phyloP scores from a whole-genome alignment of 2,113 vertebrate genomes.

The Cavia porcellus region DNA sequence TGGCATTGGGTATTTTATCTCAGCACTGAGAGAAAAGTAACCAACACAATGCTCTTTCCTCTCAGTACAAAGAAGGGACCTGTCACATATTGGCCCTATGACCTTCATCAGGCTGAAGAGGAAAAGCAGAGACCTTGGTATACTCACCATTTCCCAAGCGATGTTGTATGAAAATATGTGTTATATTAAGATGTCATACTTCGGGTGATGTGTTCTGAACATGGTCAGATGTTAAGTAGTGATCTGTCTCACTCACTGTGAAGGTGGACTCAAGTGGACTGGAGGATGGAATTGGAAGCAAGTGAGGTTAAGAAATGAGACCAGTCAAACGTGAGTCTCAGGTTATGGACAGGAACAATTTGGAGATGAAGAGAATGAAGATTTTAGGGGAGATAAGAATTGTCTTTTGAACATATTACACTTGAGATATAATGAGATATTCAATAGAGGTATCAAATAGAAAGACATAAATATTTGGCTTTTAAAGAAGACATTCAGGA shows the following conservation, averaged over 20 bases:
- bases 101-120: neutral
- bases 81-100: neutral
- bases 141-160: neutral
- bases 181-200: no score
- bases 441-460: neutral
- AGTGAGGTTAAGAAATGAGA: neutral
- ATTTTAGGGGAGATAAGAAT: neutral
- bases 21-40: no score
- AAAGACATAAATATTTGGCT: neutral
- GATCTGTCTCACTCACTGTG: neutral
- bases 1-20: no score
- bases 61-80: neutral
- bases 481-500: neutral
- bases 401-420: neutral
- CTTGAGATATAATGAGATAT: neutral
- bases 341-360: neutral
- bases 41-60: neutral
- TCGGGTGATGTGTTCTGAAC: neutral
- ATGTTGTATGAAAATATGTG: neutral
- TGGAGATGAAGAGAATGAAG: neutral
- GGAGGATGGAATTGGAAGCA: neutral
- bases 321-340: neutral
- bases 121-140: neutral
- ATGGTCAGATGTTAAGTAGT: neutral
- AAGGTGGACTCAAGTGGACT: neutral